Conservation (phyloP, 1,140 invertebrate species). For the honey bee (Apis mellifera) region DNA sequence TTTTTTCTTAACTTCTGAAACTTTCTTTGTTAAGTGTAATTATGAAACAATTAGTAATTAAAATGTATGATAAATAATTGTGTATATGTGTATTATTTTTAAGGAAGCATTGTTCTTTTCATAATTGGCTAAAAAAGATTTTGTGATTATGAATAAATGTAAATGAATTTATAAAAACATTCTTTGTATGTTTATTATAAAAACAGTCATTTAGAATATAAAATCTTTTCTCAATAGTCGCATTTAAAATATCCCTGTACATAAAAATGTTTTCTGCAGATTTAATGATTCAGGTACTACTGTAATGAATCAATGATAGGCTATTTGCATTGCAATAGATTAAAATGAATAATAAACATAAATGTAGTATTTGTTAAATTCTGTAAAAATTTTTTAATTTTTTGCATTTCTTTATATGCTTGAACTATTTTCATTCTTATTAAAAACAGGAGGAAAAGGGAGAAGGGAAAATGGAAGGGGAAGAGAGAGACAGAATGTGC, state of each 20-base stretch:
- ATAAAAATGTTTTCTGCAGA: conserved; percentile 59
- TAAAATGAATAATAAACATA: conserved; percentile 50
- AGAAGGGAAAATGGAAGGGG: conserved; percentile 27
- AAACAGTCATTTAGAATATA: conserved; percentile 44
- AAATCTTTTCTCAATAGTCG: conserved; percentile 12
- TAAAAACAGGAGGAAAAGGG: conserved; percentile 12
- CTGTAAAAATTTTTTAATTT: conserved; percentile 44
- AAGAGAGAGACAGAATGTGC: conserved; percentile 38
- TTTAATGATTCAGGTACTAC: conserved; percentile 69
- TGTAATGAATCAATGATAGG: conserved; percentile 65
- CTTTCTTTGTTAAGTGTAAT: conserved; percentile 42
- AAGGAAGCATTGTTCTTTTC: conserved; percentile 13
- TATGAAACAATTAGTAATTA: conserved; percentile 43
- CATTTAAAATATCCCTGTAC: conserved; percentile 21
- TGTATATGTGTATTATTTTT: neutral
- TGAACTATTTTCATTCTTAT: conserved; percentile 53
- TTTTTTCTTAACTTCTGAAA: conserved; percentile 47
- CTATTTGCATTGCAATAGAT: conserved; percentile 42
- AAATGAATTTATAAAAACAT: conserved; percentile 25
- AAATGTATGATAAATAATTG: conserved; percentile 60
- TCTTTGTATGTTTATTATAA: conserved; percentile 18
- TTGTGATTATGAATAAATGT: conserved; percentile 21
- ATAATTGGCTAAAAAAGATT: neutral
- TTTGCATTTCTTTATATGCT: conserved; percentile 62
- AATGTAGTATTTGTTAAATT: conserved; percentile 44